These are phyloP conservation scores for Dendrolimus pini DNA, from an alignment of 2,888 invertebrate species.

Conservation along the genomic window DNA sequence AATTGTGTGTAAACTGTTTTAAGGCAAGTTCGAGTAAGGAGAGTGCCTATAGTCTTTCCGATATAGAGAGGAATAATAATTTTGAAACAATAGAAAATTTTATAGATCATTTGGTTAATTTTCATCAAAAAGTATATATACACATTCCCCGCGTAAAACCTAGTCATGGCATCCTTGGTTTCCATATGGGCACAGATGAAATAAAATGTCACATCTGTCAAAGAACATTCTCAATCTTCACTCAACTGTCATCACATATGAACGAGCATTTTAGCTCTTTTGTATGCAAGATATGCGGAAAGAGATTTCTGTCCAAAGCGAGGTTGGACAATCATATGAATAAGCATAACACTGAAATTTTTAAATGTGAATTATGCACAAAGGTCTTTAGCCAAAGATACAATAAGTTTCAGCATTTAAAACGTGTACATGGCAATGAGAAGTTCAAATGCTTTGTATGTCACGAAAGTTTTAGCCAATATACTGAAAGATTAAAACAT, in stretches of 20 bases:
- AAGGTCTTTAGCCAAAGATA: slow-evolving; percentile 16
- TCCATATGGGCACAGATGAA: slow-evolving; percentile 18
- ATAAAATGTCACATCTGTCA: slow-evolving; percentile 19
- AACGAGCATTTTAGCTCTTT: slow-evolving; percentile 38
- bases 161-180: slow-evolving; percentile 21
- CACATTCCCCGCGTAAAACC: slow-evolving; percentile 13
- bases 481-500: slow-evolving; percentile 17
- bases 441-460: slow-evolving; percentile 19
- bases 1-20: slow-evolving; percentile 11
- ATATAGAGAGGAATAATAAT: too few species aligned
- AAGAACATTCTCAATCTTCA: slow-evolving; percentile 23
- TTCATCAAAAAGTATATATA: neutral
- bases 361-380: slow-evolving; percentile 18
- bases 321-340: slow-evolving; percentile 21
- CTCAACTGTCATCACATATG: slow-evolving; percentile 32
- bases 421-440: slow-evolving; percentile 19
- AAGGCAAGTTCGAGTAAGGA: too few species aligned
- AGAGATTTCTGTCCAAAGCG: slow-evolving; percentile 25
- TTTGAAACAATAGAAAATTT: too few species aligned
- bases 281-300: slow-evolving; percentile 40
- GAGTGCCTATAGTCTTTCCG: too few species aligned
- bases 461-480: slow-evolving; percentile 12
- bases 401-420: slow-evolving; percentile 17
- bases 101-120: too few species aligned
- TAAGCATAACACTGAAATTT: slow-evolving; percentile 15